Conservation (phyloP, 1,140 invertebrate genomes). For the Musca vetustissima region DNA sequence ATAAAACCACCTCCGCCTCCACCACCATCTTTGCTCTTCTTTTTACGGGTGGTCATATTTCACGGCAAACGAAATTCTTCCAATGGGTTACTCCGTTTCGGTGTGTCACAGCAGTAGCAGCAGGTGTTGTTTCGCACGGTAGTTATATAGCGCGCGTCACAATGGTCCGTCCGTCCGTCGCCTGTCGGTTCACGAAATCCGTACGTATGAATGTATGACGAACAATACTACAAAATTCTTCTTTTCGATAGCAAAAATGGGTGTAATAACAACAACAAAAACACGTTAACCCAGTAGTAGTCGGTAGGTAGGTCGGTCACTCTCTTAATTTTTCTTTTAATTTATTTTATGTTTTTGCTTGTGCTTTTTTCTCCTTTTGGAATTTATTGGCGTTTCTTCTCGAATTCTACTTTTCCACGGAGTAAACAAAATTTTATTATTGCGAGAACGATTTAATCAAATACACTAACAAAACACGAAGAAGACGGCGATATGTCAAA, state of each 20-base stretch:
- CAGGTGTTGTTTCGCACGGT: too few species aligned
- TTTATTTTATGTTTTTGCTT: conserved; percentile 1
- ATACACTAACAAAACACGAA: conserved; percentile 3
- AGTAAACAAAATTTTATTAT: conserved; percentile 13
- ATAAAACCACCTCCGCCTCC: conserved; percentile 67
- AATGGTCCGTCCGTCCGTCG: too few species aligned
- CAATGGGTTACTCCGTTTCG: too few species aligned
- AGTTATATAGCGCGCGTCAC: too few species aligned
- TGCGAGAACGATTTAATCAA: background rate
- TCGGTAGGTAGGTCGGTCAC: background rate
- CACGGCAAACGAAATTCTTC: too few species aligned
- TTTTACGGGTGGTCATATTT: conserved; percentile 71
- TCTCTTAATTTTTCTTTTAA: conserved; percentile 5
- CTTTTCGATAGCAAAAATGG: conserved; percentile 1
- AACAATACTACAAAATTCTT: background rate
- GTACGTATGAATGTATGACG: background rate
- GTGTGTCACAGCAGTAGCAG: too few species aligned
- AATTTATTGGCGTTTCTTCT: background rate
- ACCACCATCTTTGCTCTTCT: conserved; percentile 71
- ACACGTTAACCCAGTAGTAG: conserved; percentile 6
- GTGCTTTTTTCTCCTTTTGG: conserved; percentile 5
- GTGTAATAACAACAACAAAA: conserved; percentile 16
- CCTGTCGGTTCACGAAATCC: too few species aligned
- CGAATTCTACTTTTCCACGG: background rate
- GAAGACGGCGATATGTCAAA: conserved; percentile 6